phyloP scores from a whole-genome alignment of 2,113 vertebrate genomes.

The Fukomys damarensis region DNA sequence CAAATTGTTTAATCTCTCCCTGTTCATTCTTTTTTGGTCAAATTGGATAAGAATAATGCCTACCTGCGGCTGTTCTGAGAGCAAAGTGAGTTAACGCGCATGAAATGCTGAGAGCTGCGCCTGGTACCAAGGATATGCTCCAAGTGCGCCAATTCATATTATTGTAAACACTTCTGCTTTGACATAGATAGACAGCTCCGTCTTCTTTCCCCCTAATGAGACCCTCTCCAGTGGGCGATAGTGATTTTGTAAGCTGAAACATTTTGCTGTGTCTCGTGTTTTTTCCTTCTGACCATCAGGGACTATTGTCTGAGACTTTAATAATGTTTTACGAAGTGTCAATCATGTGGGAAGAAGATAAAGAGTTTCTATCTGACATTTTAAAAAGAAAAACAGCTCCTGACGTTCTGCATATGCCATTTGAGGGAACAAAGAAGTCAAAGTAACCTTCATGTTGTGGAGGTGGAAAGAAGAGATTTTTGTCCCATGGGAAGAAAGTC shows the following conservation, averaged over 20 bases:
- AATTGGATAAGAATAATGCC: neutral
- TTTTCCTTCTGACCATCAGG: neutral
- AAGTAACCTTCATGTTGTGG: neutral
- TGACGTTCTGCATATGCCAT: neutral
- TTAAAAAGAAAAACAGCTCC: conserved; percentile 30
- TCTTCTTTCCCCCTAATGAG: neutral
- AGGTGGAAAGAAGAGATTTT: neutral
- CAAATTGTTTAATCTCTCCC: neutral
- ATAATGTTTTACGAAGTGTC: conserved; percentile 9
- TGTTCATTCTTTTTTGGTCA: neutral
- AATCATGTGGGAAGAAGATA: neutral
- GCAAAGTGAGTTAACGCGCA: neutral
- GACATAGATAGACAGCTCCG: neutral
- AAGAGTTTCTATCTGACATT: conserved; percentile 9
- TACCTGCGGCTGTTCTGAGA: neutral
- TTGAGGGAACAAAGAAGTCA: neutral
- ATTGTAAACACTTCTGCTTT: neutral
- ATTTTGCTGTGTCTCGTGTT: neutral
- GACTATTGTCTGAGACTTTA: neutral
- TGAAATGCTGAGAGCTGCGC: neutral
- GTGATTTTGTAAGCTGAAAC: conserved; percentile 28
- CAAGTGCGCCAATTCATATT: neutral
- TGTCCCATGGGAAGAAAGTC: neutral
- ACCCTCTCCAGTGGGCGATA: neutral
- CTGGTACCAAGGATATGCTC: neutral